Evolutionary conservation across 2,888 invertebrate species (phyloP).

Genomic region (Oligia fasciuncula): DNA sequence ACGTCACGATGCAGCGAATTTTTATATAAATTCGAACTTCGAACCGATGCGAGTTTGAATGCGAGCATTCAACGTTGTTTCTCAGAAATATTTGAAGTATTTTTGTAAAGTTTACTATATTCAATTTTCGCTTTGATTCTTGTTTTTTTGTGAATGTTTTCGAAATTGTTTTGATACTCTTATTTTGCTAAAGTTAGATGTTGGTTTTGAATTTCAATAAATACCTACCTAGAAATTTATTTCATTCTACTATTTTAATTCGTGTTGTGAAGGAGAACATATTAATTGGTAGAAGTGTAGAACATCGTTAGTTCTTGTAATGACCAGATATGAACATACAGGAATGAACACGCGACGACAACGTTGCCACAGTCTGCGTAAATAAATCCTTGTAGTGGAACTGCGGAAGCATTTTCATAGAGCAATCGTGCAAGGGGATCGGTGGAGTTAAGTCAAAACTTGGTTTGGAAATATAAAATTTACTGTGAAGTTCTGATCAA

Average conservation of each 20-base stretch:
- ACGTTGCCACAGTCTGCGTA: background rate
- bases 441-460: background rate
- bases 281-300: background rate
- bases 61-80: slow-evolving; percentile 32
- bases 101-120: slow-evolving; percentile 40
- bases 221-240: background rate
- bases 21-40: slow-evolving; percentile 42
- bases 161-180: slow-evolving; percentile 24
- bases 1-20: slow-evolving; percentile 43
- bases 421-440: background rate
- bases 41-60: slow-evolving; percentile 29
- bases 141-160: slow-evolving; percentile 13
- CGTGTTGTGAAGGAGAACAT: background rate
- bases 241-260: background rate
- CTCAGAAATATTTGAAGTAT: slow-evolving; percentile 40
- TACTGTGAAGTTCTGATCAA: background rate
- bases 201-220: slow-evolving; percentile 11
- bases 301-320: background rate
- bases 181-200: background rate
- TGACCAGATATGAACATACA: background rate
- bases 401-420: background rate
- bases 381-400: background rate
- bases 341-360: background rate
- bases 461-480: background rate
- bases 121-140: slow-evolving; percentile 24